A percentile compares a stretch with the other conserved stretches of the same genome.
Conservation (phyloP, 64 coral and sea anemone genomes). For the Porites australiensis region DNA sequence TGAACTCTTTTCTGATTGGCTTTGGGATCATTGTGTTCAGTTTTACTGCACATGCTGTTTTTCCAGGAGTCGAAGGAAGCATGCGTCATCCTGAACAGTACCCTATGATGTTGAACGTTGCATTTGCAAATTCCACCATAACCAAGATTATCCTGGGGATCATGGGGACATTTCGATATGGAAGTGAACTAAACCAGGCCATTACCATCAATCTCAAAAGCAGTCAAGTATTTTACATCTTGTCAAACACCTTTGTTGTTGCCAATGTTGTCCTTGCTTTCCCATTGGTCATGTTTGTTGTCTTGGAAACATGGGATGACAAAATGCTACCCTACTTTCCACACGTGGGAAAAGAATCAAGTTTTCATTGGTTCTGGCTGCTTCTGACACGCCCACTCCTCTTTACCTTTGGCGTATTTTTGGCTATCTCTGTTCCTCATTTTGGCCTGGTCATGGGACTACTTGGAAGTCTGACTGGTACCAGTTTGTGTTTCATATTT, state of each 20-base stretch:
- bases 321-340: conserved; percentile 85
- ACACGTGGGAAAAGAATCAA: conserved; percentile 61
- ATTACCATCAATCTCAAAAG: conserved; percentile 82
- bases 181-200: conserved; percentile 59
- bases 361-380: conserved; percentile 84
- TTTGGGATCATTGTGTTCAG: conserved; percentile 95
- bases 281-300: conserved; percentile 80
- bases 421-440: conserved; percentile 86
- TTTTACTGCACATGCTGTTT: conserved; percentile 84
- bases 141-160: conserved; percentile 74
- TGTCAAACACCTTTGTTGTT: conserved; percentile 83
- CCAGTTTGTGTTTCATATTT: conserved; percentile 76
- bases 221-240: conserved; percentile 61
- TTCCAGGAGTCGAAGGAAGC: conserved; percentile 87
- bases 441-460: conserved; percentile 92
- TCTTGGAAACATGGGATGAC: conserved; percentile 75
- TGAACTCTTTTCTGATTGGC: conserved; percentile 74
- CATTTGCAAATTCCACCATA: conserved; percentile 73
- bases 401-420: conserved; percentile 76
- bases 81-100: conserved; percentile 85
- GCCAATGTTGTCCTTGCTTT: conserved; percentile 88
- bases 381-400: conserved; percentile 62
- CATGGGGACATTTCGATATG: conserved; percentile 60
- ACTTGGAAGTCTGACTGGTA: conserved; percentile 86
- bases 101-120: conserved; percentile 86